These are phyloP conservation scores for Cladopsammia gracilis DNA, from an alignment of 64 coral and sea anemone species.

Conservation along the genomic window DNA sequence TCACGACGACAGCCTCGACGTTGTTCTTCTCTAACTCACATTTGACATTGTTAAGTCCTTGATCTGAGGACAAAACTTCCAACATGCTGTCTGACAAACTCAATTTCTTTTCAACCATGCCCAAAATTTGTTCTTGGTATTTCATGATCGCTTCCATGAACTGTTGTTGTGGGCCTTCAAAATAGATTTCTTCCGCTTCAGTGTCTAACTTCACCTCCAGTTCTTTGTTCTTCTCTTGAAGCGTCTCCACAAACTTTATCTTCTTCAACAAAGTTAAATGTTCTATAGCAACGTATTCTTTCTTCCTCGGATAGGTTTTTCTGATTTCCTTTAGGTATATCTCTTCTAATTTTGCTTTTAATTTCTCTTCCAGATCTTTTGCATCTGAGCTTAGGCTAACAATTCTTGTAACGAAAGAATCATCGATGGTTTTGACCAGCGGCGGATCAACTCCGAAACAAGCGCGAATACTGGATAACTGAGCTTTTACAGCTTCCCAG, in stretches of 20 bases:
- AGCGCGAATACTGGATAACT: background rate
- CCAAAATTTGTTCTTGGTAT: background rate
- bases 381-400: background rate
- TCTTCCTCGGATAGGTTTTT: constrained; percentile 24
- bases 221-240: constrained; percentile 45
- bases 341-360: background rate
- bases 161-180: constrained; percentile 61
- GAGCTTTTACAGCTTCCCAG: background rate
- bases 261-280: constrained; percentile 60
- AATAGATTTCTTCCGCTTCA: constrained; percentile 42
- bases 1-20: constrained; percentile 63
- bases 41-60: constrained; percentile 42
- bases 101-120: constrained; percentile 5
- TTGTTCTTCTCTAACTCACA: constrained; percentile 37
- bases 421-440: background rate
- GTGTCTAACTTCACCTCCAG: constrained; percentile 53
- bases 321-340: constrained; percentile 35
- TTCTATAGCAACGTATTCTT: constrained; percentile 35
- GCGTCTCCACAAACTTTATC: constrained; percentile 49
- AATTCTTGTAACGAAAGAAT: background rate
- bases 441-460: background rate
- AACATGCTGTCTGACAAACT: constrained; percentile 23
- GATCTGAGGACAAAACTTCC: constrained; percentile 39
- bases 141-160: constrained; percentile 13
- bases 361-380: background rate